Evolutionary conservation across 2,797 vertebrate genomes (phyloP).

Genomic region (Necrosyrtes monachus): DNA sequence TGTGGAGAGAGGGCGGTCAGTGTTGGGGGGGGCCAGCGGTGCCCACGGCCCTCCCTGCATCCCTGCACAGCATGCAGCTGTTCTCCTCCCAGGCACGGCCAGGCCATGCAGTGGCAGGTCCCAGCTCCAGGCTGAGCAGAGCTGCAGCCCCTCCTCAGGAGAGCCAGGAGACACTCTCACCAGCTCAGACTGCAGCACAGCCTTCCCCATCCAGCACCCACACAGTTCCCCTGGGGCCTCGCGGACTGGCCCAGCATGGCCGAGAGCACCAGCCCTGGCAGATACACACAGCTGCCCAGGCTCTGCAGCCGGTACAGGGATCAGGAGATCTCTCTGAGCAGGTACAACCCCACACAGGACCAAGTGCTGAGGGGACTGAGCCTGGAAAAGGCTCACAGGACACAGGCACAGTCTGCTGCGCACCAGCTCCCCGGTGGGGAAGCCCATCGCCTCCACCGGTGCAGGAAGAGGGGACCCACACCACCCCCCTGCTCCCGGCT

Average conservation of each 20-base stretch:
- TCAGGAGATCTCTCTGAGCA: accelerated
- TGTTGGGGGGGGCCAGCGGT: accelerated
- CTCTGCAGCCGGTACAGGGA: neutral
- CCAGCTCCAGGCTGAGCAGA: accelerated
- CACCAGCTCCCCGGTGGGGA: neutral
- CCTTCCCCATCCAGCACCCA: neutral
- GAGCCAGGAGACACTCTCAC: neutral
- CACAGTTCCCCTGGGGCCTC: neutral
- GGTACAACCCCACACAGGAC: accelerated
- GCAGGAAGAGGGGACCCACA: neutral
- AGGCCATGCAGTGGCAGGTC: neutral
- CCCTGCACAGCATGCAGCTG: accelerated
- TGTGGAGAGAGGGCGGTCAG: neutral
- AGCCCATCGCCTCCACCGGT: accelerated
- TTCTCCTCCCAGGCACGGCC: accelerated
- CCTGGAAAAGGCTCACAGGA: neutral
- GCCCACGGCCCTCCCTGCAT: accelerated
- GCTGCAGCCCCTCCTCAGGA: neutral
- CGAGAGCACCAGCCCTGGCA: neutral
- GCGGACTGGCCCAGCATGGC: accelerated
- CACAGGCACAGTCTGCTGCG: accelerated
- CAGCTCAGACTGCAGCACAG: neutral
- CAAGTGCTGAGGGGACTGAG: accelerated
- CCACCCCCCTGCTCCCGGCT: accelerated
- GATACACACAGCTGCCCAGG: neutral